Evolutionary conservation across 37 sponge, comb jelly and placozoan species (phyloP).

Genomic region (Agelas oroides): DNA sequence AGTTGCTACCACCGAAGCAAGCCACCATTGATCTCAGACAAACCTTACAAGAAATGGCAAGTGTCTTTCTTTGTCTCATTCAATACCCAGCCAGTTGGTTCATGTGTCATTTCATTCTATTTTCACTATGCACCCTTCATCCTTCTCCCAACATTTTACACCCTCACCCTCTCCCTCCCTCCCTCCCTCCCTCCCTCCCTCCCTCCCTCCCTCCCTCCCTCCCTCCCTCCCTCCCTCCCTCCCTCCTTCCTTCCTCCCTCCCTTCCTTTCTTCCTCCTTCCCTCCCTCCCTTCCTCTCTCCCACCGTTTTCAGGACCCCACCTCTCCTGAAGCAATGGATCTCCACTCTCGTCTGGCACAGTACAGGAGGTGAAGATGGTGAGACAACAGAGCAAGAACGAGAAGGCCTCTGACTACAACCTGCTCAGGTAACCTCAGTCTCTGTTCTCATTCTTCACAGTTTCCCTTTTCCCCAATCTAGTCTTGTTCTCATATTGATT

Average conservation of each 20-base stretch:
- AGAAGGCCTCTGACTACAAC: conserved; percentile 25
- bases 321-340: neutral
- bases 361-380: conserved; percentile 44
- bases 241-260: too few relatives aligned
- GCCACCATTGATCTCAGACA: conserved; percentile 45
- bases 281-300: neutral
- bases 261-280: neutral
- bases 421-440: neutral
- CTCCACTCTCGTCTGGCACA: neutral
- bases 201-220: too few relatives aligned
- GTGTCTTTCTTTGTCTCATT: neutral
- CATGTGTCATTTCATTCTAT: too few relatives aligned
- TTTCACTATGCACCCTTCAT: too few relatives aligned
- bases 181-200: neutral
- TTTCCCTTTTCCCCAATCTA: neutral
- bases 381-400: conserved; percentile 39
- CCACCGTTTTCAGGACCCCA: neutral
- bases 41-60: conserved; percentile 37
- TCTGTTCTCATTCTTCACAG: neutral
- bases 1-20: conserved; percentile 43
- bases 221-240: neutral
- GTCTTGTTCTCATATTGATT: too few relatives aligned
- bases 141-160: neutral
- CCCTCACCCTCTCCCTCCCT: neutral
- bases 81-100: neutral